Conservation (phyloP, 2,888 invertebrate species). For the Emmelina monodactyla region DNA sequence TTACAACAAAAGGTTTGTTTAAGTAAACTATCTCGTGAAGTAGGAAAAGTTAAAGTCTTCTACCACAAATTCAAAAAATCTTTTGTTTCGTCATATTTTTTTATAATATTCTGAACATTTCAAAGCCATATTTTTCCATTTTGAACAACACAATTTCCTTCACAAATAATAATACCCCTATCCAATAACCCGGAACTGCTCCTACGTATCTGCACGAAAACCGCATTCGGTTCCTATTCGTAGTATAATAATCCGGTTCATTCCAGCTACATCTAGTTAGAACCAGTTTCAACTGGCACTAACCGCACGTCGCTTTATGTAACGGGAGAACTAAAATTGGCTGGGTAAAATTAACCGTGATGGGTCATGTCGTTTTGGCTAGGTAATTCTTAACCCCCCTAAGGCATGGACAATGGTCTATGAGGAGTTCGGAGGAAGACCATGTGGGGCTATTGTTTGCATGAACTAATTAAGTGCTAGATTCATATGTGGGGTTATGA, state of each 20-base stretch:
- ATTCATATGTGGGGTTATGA: too few species aligned
- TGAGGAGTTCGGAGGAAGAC: constrained; percentile 33
- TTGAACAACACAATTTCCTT: not conserved
- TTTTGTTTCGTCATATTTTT: too few species aligned
- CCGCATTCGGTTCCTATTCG: constrained; percentile 49
- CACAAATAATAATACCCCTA: constrained; percentile 18
- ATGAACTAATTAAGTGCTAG: not conserved
- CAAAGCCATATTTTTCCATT: not conserved
- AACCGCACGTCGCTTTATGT: not conserved
- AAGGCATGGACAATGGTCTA: constrained; percentile 36
- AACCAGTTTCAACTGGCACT: constrained; percentile 26
- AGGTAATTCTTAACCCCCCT: constrained; percentile 22
- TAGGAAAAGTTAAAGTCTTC: too few species aligned
- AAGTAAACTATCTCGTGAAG: too few species aligned
- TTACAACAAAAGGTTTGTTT: too few species aligned
- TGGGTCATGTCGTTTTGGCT: constrained; percentile 21
- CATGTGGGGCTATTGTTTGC: constrained; percentile 31
- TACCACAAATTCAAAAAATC: too few species aligned
- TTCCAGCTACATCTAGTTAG: constrained; percentile 40
- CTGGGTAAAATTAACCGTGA: constrained; percentile 8
- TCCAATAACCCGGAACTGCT: constrained; percentile 15
- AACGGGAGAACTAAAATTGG: not conserved
- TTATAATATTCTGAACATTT: not conserved
- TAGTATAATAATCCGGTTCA: constrained; percentile 42
- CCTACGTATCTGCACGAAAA: constrained; percentile 28